Percentiles rank a stretch among this genome's conserved stretches.
These are phyloP conservation scores for Tetragnatha versicolor DNA, from an alignment of 1,140 invertebrate genomes.

Conservation along the genomic window DNA sequence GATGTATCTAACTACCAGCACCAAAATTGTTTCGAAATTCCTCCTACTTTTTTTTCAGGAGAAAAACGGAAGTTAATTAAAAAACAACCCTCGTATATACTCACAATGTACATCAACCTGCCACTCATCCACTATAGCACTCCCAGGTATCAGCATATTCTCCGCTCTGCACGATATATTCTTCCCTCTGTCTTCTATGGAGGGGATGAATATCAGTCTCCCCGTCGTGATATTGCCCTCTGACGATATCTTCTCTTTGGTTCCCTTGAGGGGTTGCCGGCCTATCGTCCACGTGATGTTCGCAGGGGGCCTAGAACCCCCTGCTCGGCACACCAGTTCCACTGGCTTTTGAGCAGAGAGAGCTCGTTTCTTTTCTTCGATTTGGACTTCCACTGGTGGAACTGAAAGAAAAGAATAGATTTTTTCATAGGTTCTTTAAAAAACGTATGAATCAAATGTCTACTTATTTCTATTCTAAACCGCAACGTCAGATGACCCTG, in stretches of 20 bases:
- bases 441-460: not conserved
- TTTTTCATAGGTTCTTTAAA: not conserved
- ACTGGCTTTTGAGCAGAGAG: slow-evolving; percentile 82
- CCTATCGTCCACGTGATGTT: slow-evolving; percentile 87
- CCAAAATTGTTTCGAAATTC: no score
- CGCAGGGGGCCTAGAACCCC: slow-evolving; percentile 85
- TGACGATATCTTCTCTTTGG: slow-evolving; percentile 67
- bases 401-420: slow-evolving; percentile 33
- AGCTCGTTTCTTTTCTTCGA: slow-evolving; percentile 79
- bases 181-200: slow-evolving; percentile 80
- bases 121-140: slow-evolving; percentile 80
- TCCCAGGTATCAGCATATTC: slow-evolving; percentile 75
- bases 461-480: no score
- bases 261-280: slow-evolving; percentile 68
- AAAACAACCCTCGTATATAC: no score
- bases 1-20: no score
- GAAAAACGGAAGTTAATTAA: no score
- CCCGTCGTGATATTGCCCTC: slow-evolving; percentile 85
- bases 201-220: slow-evolving; percentile 78
- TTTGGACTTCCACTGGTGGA: slow-evolving; percentile 60
- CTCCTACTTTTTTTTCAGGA: no score
- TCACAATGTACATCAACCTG: slow-evolving; percentile 86
- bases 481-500: no score
- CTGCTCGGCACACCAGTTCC: slow-evolving; percentile 82
- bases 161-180: slow-evolving; percentile 83